Evolutionary conservation across 2,797 vertebrate species (phyloP).

Genomic region (Brachymystax lenok): DNA sequence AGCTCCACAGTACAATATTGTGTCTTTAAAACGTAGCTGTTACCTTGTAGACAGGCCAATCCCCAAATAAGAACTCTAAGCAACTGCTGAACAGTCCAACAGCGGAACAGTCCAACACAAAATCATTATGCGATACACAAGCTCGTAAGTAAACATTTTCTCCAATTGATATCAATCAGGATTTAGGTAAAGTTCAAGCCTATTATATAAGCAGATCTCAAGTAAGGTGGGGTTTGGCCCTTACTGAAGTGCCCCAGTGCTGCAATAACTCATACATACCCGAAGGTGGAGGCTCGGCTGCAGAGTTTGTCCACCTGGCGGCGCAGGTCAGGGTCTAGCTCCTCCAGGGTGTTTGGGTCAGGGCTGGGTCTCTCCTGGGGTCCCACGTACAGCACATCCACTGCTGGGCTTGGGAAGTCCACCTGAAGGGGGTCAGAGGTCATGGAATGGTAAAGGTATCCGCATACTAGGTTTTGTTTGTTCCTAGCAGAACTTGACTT

Average conservation of each 20-base stretch:
- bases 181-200: too few relatives aligned
- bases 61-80: too few relatives aligned
- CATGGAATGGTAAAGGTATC: background rate
- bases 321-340: conserved; percentile 80
- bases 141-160: too few relatives aligned
- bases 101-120: too few relatives aligned
- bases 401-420: conserved; percentile 84
- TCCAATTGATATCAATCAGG: too few relatives aligned
- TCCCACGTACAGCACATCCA: conserved; percentile 86
- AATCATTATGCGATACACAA: too few relatives aligned
- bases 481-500: too few relatives aligned
- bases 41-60: too few relatives aligned
- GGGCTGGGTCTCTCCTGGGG: conserved; percentile 75
- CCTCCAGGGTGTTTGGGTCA: conserved; percentile 77
- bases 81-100: too few relatives aligned
- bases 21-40: too few relatives aligned
- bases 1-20: too few relatives aligned
- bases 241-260: background rate
- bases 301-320: conserved; percentile 86
- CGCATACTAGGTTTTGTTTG: background rate
- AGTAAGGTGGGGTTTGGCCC: background rate
- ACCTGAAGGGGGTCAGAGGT: conserved; percentile 71
- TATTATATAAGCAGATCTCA: background rate
- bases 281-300: conserved; percentile 82
- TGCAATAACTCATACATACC: conserved; percentile 72